Evolutionary conservation across 2,113 vertebrate species (phyloP).

Genomic region (Perca fluviatilis): DNA sequence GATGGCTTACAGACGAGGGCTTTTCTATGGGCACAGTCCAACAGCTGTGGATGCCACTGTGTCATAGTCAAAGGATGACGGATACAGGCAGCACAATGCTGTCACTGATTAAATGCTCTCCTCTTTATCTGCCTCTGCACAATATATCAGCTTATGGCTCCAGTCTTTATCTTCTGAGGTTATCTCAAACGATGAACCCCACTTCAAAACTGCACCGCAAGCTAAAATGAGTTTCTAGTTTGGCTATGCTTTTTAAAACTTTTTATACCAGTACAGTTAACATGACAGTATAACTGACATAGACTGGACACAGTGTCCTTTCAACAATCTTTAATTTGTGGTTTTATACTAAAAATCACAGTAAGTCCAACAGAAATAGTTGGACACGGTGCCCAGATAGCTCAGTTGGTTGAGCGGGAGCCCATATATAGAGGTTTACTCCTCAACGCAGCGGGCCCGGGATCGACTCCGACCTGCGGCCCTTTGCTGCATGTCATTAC

Average conservation of each 20-base stretch:
- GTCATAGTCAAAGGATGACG: conserved; percentile 5
- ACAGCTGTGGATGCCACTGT: conserved; percentile 13
- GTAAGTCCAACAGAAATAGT: neutral
- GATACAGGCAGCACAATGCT: conserved; percentile 39
- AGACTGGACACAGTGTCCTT: neutral
- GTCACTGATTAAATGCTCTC: conserved; percentile 44
- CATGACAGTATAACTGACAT: neutral
- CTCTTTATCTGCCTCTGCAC: conserved; percentile 43
- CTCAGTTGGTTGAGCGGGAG: too few species aligned
- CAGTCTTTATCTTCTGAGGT: conserved; percentile 18
- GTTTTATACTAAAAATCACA: neutral
- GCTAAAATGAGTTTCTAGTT: neutral
- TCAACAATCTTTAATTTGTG: neutral
- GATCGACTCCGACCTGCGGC: too few species aligned
- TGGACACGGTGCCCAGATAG: neutral
- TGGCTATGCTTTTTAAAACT: neutral
- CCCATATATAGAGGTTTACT: too few species aligned
- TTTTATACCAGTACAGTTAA: neutral
- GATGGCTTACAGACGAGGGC: conserved; percentile 1
- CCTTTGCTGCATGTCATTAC: too few species aligned
- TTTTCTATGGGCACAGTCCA: conserved; percentile 23
- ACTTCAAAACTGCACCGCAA: conserved; percentile 6
- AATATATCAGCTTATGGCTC: conserved; percentile 11
- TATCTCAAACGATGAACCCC: conserved; percentile 33
- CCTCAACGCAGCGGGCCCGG: too few species aligned